Evolutionary conservation across 2,888 invertebrate genomes (phyloP), one percentile per base, ranked within the genome.

Genomic region (Entomobrya multifasciata): DNA sequence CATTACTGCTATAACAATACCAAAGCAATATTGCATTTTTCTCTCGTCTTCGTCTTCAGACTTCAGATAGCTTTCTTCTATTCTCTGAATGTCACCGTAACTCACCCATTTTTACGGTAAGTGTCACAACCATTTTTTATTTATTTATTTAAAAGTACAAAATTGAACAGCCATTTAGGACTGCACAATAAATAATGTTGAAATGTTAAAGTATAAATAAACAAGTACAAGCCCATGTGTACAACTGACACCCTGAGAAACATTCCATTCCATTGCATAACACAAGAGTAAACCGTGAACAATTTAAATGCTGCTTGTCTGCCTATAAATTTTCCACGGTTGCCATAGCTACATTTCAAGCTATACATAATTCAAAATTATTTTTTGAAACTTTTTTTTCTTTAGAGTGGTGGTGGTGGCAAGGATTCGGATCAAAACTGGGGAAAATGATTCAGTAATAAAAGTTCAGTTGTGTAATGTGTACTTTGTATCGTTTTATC

Each of bases 101-200:
- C 47, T 78, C 49, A 62, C 62, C 78, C 62, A 81, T 81, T 67
- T 81, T 81, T 72, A 72, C 81, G 81, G 55, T 72, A 81, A 70
- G 72, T 70, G 81, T 72, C 70, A 70, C 47, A 36, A 36, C 36
- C 36, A 36, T 8, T 6, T 36, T 36, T 36, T 36, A n/a, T 36
- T 36, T 36, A 8, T 36, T 36, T 36, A 36, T 60, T 65, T 65
- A 65, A 65, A 65, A 13, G 22, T 15, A 60, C 22, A 2, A 65
- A 65, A 17, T 44, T 67, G 67, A 41, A 44, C 67, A 67, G 20
- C 36, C 65, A n/a, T 65, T 60, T 60, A 25, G 10, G n/a, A 15
- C 13, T 13, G 10, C 25, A 52, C 20, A 36, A 36, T 36, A 36
- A 36, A 36, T 36, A 36, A 36, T 36, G 8, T n/a, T n/a, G n/a